Conservation (phyloP, 2,888 invertebrate genomes). For the Andrena bucephala region DNA sequence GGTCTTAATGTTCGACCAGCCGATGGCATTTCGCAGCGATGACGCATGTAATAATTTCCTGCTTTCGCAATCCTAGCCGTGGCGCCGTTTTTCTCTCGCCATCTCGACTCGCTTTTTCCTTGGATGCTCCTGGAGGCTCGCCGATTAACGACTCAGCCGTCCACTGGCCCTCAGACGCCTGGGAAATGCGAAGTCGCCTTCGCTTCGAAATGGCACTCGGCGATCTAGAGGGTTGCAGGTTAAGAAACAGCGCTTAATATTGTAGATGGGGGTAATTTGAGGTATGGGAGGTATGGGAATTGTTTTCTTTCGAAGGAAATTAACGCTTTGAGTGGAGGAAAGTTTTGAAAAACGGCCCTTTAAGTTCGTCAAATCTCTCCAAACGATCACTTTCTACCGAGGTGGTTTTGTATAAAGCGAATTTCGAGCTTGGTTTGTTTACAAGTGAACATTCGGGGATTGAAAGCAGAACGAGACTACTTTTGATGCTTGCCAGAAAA, state of each 20-base stretch:
- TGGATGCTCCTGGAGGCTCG: background rate
- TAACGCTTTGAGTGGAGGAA: no score
- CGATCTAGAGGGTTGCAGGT: background rate
- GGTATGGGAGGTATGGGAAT: no score
- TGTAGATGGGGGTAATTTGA: no score
- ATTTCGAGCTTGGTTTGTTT: no score
- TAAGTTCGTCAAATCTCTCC: no score
- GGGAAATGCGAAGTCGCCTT: constrained; percentile 16
- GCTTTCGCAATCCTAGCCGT: constrained; percentile 47
- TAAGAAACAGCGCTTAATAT: background rate
- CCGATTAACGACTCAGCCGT: constrained; percentile 36
- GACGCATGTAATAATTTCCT: constrained; percentile 59
- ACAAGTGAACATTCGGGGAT: no score
- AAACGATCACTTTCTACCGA: no score
- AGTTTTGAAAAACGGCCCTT: no score
- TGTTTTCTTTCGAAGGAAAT: no score
- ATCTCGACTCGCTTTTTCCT: constrained; percentile 49
- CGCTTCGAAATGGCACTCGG: background rate
- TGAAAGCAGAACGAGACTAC: no score
- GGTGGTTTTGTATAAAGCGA: no score
- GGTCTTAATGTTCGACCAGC: constrained; percentile 27
- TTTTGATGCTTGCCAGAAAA: no score
- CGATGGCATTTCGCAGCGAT: constrained; percentile 55
- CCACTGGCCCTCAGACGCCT: background rate
- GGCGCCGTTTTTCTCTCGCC: constrained; percentile 37